Percentiles rank a stretch among this genome's conserved stretches.
phyloP scores from a whole-genome alignment of 2,888 invertebrate species.

The Epistrophe grossulariae region DNA sequence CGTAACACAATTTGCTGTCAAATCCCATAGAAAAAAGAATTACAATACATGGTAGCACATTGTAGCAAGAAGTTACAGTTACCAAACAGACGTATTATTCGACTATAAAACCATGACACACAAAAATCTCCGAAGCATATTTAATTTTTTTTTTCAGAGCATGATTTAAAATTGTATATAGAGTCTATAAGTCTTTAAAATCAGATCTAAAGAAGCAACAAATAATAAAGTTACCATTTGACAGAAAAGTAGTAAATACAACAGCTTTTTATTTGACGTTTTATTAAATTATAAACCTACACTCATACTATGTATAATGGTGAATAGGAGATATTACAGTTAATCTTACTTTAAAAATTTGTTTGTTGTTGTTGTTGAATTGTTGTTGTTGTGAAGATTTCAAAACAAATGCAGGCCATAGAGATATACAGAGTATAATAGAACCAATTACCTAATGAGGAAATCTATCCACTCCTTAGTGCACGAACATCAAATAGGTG shows the following conservation, averaged over 20 bases:
- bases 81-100: no score
- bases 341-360: background rate
- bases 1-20: no score
- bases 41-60: no score
- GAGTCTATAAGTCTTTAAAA: no score
- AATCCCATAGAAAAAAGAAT: no score
- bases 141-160: no score
- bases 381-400: slow-evolving; percentile 10
- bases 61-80: no score
- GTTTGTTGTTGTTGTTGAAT: background rate
- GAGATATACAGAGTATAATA: background rate
- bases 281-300: background rate
- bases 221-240: no score
- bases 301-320: background rate
- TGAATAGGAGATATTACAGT: background rate
- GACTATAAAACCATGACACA: no score
- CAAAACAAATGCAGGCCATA: slow-evolving; percentile 53
- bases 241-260: background rate
- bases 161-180: no score
- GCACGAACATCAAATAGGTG: slow-evolving; percentile 69
- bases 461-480: slow-evolving; percentile 69
- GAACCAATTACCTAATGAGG: slow-evolving; percentile 77
- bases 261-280: background rate
- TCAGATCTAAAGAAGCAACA: no score
- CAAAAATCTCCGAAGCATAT: no score